phyloP scores from a whole-genome alignment of 92 coral and sea anemone species.

The Zoanthus sansibaricus region DNA sequence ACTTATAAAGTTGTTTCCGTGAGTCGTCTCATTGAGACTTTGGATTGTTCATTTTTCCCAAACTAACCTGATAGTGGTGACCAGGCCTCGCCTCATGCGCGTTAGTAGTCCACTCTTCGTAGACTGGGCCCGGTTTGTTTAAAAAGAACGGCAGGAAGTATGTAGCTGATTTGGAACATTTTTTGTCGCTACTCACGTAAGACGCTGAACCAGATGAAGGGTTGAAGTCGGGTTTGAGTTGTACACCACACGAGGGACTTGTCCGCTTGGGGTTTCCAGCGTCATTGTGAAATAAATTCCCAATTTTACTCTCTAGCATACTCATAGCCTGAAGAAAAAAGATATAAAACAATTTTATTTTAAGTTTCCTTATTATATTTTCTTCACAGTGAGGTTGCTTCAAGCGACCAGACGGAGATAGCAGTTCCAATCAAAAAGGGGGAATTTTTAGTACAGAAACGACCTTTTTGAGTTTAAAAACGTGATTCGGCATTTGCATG shows the following conservation, averaged over 20 bases:
- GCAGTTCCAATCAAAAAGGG: too few relatives aligned
- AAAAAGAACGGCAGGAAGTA: conserved; percentile 30
- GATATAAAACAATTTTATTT: too few relatives aligned
- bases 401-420: too few relatives aligned
- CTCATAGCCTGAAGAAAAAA: conserved; percentile 12
- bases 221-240: conserved; percentile 16
- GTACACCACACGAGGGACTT: conserved; percentile 34
- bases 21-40: too few relatives aligned
- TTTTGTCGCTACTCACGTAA: conserved; percentile 7
- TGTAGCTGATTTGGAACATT: not conserved
- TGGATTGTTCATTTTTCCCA: too few relatives aligned
- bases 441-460: too few relatives aligned
- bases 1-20: too few relatives aligned
- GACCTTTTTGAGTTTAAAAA: too few relatives aligned
- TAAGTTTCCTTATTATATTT: too few relatives aligned
- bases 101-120: conserved; percentile 42
- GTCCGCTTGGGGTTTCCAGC: conserved; percentile 21
- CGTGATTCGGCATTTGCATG: too few relatives aligned
- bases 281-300: conserved; percentile 27
- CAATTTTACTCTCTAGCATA: conserved; percentile 28
- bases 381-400: too few relatives aligned
- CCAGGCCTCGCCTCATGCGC: conserved; percentile 52
- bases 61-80: conserved; percentile 36
- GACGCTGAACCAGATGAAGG: conserved; percentile 24
- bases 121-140: conserved; percentile 43